Conservation (phyloP, 2,888 invertebrate species). For the Diarsia brunnea region DNA sequence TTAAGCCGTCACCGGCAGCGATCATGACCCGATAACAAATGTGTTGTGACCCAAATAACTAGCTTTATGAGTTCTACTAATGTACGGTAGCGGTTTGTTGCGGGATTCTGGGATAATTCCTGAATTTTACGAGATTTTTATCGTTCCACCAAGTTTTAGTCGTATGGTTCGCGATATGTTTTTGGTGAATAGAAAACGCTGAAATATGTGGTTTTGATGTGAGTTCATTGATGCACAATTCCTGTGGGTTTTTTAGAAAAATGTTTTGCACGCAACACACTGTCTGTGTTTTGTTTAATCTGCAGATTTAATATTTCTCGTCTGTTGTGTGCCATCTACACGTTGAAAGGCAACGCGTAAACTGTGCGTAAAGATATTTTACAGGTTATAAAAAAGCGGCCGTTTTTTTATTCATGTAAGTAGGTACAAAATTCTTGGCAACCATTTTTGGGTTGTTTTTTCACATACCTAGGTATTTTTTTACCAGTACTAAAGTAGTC, state of each 20-base stretch:
- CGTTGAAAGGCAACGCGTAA: neutral
- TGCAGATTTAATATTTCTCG: neutral
- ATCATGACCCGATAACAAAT: conserved; percentile 67
- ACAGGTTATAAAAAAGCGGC: neutral
- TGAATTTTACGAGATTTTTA: conserved; percentile 17
- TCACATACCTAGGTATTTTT: neutral
- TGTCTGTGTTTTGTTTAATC: neutral
- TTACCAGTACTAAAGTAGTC: neutral
- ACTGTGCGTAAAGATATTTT: neutral
- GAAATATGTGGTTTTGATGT: neutral
- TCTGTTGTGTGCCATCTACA: neutral
- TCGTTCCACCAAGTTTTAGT: neutral
- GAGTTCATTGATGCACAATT: no score
- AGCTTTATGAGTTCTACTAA: conserved; percentile 49
- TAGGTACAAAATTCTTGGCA: neutral
- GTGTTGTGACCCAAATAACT: conserved; percentile 64
- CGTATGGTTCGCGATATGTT: neutral
- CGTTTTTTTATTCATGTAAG: neutral
- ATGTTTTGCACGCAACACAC: neutral
- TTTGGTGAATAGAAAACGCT: neutral
- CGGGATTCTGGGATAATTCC: conserved; percentile 13
- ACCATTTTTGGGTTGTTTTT: neutral
- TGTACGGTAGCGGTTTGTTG: conserved; percentile 27
- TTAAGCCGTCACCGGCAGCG: conserved; percentile 43
- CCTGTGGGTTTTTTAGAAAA: no score